Conservation (phyloP, 2,888 invertebrate genomes). For the Yponomeuta plumbellus region DNA sequence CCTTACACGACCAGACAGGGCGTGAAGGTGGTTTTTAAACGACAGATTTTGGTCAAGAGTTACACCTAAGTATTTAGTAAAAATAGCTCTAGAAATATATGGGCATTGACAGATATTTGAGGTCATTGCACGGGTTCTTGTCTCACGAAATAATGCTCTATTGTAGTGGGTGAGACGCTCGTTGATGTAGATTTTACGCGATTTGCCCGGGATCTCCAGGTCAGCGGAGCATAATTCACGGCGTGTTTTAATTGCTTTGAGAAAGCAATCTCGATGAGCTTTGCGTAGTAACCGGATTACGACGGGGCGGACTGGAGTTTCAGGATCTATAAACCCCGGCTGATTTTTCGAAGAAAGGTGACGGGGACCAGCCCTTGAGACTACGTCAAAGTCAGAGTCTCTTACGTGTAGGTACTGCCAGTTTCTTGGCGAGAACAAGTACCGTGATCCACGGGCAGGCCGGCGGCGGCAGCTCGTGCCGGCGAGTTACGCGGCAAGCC, state of each 20-base stretch:
- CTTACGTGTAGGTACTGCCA: neutral
- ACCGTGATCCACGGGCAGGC: too few relatives aligned
- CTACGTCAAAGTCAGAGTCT: neutral
- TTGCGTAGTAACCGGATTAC: neutral
- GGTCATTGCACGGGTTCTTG: neutral
- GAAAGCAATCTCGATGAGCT: neutral
- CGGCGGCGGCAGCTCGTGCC: too few relatives aligned
- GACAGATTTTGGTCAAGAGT: too few relatives aligned
- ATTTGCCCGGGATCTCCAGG: neutral
- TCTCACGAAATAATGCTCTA: conserved; percentile 9
- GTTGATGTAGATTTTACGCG: neutral
- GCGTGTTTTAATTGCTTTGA: conserved; percentile 6
- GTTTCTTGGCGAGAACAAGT: neutral
- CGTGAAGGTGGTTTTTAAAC: too few relatives aligned
- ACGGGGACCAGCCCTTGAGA: neutral
- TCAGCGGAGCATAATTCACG: neutral
- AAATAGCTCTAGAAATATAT: too few relatives aligned
- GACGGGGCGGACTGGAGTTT: neutral
- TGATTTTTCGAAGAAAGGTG: neutral
- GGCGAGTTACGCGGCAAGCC: too few relatives aligned
- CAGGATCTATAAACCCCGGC: neutral
- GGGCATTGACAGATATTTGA: too few relatives aligned
- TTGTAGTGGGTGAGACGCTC: conserved; percentile 1
- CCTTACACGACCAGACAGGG: too few relatives aligned
- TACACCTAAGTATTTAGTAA: too few relatives aligned